phyloP scores from a whole-genome alignment of 1,140 invertebrate genomes.

The Aphidius gifuensis region DNA sequence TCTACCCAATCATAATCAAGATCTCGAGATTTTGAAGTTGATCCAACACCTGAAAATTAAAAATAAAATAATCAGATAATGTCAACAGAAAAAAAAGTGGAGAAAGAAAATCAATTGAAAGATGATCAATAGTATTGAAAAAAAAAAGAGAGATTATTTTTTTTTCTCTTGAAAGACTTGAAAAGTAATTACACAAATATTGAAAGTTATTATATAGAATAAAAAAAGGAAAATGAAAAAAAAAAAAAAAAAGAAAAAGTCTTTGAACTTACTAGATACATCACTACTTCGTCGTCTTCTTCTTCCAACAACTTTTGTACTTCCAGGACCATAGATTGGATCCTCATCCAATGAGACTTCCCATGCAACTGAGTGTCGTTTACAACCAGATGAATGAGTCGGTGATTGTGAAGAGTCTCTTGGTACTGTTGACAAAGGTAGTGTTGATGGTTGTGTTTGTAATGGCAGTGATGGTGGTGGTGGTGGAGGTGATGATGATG shows the following conservation, averaged over 20 bases:
- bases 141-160: too few species aligned
- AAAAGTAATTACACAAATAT: too few species aligned
- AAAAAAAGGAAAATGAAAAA: too few species aligned
- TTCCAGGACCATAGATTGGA: slow-evolving; percentile 67
- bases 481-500: neutral
- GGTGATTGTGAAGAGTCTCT: slow-evolving; percentile 44
- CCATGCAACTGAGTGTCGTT: slow-evolving; percentile 77
- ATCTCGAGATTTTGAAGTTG: slow-evolving; percentile 61
- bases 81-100: neutral
- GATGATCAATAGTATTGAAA: neutral
- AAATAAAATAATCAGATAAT: neutral
- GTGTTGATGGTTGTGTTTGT: slow-evolving; percentile 19
- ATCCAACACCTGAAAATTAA: slow-evolving; percentile 57
- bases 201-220: too few species aligned
- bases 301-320: slow-evolving; percentile 66
- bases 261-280: slow-evolving; percentile 52
- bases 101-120: neutral
- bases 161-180: too few species aligned
- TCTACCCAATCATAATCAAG: slow-evolving; percentile 65
- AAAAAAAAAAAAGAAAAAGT: too few species aligned
- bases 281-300: slow-evolving; percentile 56
- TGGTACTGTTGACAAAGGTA: neutral
- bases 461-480: slow-evolving; percentile 51
- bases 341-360: slow-evolving; percentile 74
- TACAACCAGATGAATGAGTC: slow-evolving; percentile 47